A percentile compares a stretch with the other conserved stretches of the same genome.
Evolutionary conservation across 1,140 invertebrate species (phyloP).

Genomic region (Latrodectus geometricus): DNA sequence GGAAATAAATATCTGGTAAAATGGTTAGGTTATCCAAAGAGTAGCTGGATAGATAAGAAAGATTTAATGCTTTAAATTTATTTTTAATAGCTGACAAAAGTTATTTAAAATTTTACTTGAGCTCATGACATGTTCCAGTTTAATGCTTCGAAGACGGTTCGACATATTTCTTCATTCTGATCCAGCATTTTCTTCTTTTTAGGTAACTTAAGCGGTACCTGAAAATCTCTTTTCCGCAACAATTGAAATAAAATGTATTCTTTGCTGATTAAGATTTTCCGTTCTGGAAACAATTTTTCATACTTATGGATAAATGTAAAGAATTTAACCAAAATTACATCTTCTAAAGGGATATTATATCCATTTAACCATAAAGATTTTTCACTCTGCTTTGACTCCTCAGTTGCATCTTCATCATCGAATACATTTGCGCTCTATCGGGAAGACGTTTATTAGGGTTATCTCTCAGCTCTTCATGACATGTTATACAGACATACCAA

Average conservation of each 20-base stretch:
- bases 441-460: neutral
- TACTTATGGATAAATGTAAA: neutral
- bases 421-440: neutral
- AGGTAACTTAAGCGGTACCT: neutral
- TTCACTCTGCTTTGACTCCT: neutral
- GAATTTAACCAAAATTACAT: neutral
- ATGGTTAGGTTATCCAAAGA: constrained; percentile 22
- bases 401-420: neutral
- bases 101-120: neutral
- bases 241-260: neutral
- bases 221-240: neutral
- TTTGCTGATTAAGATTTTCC: neutral
- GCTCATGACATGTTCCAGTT: too few species aligned
- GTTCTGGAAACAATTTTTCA: neutral
- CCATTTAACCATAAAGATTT: neutral
- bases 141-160: neutral
- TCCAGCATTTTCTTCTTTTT: neutral
- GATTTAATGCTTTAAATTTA: neutral
- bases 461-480: neutral
- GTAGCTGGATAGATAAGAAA: neutral
- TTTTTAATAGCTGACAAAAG: neutral
- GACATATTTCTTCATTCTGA: neutral
- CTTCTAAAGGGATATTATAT: neutral
- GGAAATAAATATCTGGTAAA: constrained; percentile 36
- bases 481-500: neutral